Evolutionary conservation across 2,888 invertebrate genomes (phyloP).

Genomic region (Stomorhina lunata): DNA sequence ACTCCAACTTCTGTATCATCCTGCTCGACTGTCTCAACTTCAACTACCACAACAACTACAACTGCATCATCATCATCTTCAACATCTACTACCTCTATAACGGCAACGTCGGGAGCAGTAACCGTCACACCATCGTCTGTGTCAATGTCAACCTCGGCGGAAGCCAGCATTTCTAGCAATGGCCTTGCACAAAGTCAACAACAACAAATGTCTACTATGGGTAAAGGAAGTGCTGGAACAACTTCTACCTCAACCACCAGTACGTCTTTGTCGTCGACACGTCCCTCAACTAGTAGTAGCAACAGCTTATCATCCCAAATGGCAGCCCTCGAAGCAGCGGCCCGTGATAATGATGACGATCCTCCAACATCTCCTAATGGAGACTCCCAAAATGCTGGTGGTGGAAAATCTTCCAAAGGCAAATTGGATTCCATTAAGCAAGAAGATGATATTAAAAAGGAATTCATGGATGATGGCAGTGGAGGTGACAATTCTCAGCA

Average conservation of each 20-base stretch:
- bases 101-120: conserved; percentile 36
- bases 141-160: conserved; percentile 38
- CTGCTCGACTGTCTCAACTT: conserved; percentile 49
- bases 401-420: conserved; percentile 81
- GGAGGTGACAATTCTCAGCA: conserved; percentile 79
- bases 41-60: conserved; percentile 46
- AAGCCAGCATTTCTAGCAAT: conserved; percentile 55
- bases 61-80: conserved; percentile 21
- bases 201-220: conserved; percentile 71
- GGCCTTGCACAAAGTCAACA: conserved; percentile 65
- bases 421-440: conserved; percentile 85
- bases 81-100: conserved; percentile 52
- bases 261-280: conserved; percentile 55
- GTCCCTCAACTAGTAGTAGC: conserved; percentile 77
- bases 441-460: conserved; percentile 85
- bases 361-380: conserved; percentile 82
- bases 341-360: conserved; percentile 84
- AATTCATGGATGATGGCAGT: conserved; percentile 82
- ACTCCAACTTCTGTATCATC: conserved; percentile 55
- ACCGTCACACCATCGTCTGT: conserved; percentile 46
- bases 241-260: conserved; percentile 68
- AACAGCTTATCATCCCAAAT: conserved; percentile 85
- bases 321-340: conserved; percentile 86
- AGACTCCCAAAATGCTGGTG: conserved; percentile 74
- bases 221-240: conserved; percentile 71